Conservation (phyloP, 2,113 vertebrate species). For the Rattus norvegicus region DNA sequence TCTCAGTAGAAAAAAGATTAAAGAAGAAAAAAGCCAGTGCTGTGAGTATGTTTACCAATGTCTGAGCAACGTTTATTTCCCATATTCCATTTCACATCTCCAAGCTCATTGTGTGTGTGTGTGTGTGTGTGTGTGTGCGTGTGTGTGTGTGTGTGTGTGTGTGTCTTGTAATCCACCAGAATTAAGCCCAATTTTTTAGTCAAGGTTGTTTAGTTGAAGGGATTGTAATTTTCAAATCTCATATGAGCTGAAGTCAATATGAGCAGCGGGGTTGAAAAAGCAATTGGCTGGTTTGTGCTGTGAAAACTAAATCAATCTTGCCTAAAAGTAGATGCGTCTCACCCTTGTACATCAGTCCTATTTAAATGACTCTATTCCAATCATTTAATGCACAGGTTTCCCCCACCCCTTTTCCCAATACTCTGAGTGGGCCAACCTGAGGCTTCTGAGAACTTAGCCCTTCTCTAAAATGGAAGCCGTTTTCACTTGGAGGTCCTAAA, state of each 20-base stretch:
- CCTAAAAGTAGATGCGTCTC: constrained; percentile 58
- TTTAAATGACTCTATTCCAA: background rate
- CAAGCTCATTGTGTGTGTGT: background rate
- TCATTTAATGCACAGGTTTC: background rate
- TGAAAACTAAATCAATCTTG: constrained; percentile 38
- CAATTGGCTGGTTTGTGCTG: background rate
- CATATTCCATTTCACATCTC: background rate
- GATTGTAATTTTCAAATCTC: constrained; percentile 48
- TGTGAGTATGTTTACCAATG: background rate
- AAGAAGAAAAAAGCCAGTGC: background rate
- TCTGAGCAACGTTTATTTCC: background rate
- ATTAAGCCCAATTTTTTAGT: background rate
- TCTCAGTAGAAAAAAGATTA: background rate
- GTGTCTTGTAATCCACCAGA: background rate
- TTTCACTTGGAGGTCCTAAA: constrained; percentile 31
- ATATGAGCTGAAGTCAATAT: constrained; percentile 37
- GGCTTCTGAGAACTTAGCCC: background rate
- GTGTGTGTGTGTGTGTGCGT: background rate
- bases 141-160: background rate
- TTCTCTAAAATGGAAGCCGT: constrained; percentile 60
- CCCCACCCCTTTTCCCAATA: background rate
- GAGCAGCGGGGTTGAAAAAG: constrained; percentile 1
- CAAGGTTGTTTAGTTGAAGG: background rate
- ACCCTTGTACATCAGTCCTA: background rate
- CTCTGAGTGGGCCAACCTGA: background rate